Percentiles rank a stretch among this genome's conserved stretches.
These are phyloP conservation scores for Gyrodactylus salaris DNA, from an alignment of 1,140 invertebrate genomes.

Conservation along the genomic window DNA sequence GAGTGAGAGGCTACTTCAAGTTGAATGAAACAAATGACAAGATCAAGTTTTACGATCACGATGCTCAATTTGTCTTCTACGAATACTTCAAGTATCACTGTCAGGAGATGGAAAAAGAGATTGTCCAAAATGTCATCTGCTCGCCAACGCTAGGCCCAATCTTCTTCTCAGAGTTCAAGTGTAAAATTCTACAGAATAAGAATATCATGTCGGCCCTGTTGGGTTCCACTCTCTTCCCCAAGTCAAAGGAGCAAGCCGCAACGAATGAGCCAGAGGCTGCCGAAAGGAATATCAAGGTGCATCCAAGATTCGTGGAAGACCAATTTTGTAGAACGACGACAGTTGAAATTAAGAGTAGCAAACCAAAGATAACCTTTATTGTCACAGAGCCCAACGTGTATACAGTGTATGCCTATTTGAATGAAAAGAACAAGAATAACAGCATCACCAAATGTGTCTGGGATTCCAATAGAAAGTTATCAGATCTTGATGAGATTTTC, in stretches of 20 bases:
- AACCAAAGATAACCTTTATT: background rate
- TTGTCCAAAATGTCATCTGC: background rate
- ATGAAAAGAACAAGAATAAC: background rate
- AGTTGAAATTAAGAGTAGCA: background rate
- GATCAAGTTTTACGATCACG: background rate
- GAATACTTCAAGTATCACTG: background rate
- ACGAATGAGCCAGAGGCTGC: background rate
- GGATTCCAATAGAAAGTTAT: background rate
- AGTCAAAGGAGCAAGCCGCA: background rate
- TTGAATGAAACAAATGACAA: background rate
- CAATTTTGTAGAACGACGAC: background rate
- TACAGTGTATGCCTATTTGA: background rate
- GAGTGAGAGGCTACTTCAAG: background rate
- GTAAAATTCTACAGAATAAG: background rate
- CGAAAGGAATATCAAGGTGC: background rate
- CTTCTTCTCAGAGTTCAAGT: background rate
- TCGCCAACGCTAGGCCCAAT: background rate
- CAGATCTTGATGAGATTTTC: background rate
- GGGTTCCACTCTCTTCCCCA: background rate
- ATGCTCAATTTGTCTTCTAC: background rate
- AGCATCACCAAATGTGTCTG: too few species aligned
- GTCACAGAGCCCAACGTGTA: background rate
- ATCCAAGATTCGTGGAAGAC: background rate
- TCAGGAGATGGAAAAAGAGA: background rate
- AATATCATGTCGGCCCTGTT: background rate